Evolutionary conservation across 2,113 vertebrate genomes (phyloP).

Genomic region (Regulus satrapa): DNA sequence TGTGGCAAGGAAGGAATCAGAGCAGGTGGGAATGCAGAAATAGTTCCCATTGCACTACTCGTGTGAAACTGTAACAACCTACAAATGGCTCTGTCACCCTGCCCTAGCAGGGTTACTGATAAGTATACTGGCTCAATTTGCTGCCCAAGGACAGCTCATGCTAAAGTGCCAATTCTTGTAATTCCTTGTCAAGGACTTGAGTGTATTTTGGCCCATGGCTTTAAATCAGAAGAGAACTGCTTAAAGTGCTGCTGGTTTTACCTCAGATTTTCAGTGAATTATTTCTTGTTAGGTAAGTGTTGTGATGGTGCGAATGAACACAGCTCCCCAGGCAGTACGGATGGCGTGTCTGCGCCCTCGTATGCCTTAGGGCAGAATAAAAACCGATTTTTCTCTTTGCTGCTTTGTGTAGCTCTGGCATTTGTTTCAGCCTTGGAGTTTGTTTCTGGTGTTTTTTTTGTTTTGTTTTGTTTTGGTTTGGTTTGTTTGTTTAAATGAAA

Average conservation of each 20-base stretch:
- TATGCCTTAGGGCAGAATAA: not conserved
- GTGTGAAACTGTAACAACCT: not conserved
- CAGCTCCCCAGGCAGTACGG: not conserved
- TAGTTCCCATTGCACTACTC: not conserved
- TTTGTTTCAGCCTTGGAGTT: not conserved
- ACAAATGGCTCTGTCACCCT: not conserved
- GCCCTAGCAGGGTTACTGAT: rapidly evolving
- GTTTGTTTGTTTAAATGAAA: no score
- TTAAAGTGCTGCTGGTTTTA: not conserved
- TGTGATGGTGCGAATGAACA: not conserved
- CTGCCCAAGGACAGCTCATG: not conserved
- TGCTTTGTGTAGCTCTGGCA: not conserved
- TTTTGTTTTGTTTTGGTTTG: no score
- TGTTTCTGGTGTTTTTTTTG: not conserved
- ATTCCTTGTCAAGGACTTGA: not conserved
- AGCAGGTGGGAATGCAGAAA: not conserved
- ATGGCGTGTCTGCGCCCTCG: rapidly evolving
- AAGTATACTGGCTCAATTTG: not conserved
- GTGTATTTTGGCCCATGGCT: not conserved
- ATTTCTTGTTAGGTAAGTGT: not conserved
- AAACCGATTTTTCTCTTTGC: not conserved
- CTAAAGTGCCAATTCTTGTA: not conserved
- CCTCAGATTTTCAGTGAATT: not conserved
- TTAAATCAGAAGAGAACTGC: not conserved
- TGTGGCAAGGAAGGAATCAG: not conserved